Base-by-base conservation (phyloP, 1,140 invertebrate genomes). In the Archivesica marissinica region DNA sequence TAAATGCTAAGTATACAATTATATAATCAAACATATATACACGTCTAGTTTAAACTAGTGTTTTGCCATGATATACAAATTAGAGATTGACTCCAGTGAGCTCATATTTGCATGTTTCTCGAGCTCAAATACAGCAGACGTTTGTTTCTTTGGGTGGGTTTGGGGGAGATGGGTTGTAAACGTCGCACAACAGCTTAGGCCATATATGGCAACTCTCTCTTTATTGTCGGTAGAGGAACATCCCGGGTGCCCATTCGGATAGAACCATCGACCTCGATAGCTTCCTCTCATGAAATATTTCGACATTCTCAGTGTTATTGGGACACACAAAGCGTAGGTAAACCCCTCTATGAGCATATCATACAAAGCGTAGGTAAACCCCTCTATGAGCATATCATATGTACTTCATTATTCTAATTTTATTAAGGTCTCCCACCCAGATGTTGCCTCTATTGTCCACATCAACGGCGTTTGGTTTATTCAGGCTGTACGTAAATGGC, bases 361-460 rank as follows among this genome's bases (percentile, higher is more conserved):
- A 83, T 0, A 83, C 7, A 47, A 9, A 47, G 28, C 33, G 1
- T 30, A 2, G 13, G 3, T 30, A 59, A 28, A n/a, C 6, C 1
- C 25, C 11, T 4, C 25, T 13, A 54, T 11, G 25, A 30, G 17
- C 23, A 38, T 28, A 20, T 68, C 44, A 83, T 0, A 83, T 47
- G 64, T 83, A 83, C 35, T 83, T 83, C 80, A 83, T 83, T 25
- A 83, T 74, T 59, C 80, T 52, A 61, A 75, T 75, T 59, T 83
- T 83, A 30, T 75, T 56, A 3, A 75, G 15, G 52, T 83, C 80
- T 17, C 80, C 80, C 28, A 83, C 66, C 80, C 80, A 83, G 25
- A 83, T 83, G 25, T 75, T n/a, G 2, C 80, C 80, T 38, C 47
- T 35, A 41, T 75, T 83, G 70, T 83, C 80, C 15, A 83, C 80